phyloP scores from a whole-genome alignment of 2,888 invertebrate genomes.

The Homarus gammarus region DNA sequence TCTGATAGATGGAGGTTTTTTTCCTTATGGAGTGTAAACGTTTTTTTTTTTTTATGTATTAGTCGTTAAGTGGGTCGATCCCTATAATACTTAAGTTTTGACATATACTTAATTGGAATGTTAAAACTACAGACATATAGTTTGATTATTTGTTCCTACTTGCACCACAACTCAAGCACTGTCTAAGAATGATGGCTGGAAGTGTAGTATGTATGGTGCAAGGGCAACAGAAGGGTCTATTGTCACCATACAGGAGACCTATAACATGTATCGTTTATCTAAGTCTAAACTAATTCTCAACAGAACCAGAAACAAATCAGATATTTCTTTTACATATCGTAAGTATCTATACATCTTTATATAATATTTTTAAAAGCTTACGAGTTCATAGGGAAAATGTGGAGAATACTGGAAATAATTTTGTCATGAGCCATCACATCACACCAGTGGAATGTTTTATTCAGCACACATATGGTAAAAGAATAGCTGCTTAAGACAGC shows the following conservation, averaged over 20 bases:
- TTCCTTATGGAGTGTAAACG: not conserved
- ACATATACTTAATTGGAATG: not conserved
- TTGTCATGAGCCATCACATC: not conserved
- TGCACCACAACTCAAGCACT: conserved; percentile 21
- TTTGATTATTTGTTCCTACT: conserved; percentile 10
- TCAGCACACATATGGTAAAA: not conserved
- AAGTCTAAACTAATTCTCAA: conserved; percentile 36
- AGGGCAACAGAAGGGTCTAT: not conserved
- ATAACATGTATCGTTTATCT: conserved; percentile 22
- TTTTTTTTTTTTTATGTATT: not conserved
- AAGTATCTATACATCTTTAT: conserved; percentile 27
- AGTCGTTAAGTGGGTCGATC: not conserved
- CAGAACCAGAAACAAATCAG: conserved; percentile 21
- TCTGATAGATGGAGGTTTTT: not conserved
- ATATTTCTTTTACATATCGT: not conserved
- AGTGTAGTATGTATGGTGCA: conserved; percentile 6
- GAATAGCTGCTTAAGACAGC: not conserved
- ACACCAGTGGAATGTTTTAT: conserved; percentile 36
- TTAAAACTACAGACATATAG: conserved; percentile 18
- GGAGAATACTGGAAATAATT: not conserved
- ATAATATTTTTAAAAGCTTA: conserved; percentile 19
- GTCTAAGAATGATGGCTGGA: conserved; percentile 30
- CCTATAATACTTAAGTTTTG: not conserved
- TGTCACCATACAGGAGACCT: conserved; percentile 17
- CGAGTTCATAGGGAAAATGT: not conserved